These are phyloP conservation scores for Scrobipalpa costella DNA, from an alignment of 2,888 invertebrate genomes.

Conservation along the genomic window DNA sequence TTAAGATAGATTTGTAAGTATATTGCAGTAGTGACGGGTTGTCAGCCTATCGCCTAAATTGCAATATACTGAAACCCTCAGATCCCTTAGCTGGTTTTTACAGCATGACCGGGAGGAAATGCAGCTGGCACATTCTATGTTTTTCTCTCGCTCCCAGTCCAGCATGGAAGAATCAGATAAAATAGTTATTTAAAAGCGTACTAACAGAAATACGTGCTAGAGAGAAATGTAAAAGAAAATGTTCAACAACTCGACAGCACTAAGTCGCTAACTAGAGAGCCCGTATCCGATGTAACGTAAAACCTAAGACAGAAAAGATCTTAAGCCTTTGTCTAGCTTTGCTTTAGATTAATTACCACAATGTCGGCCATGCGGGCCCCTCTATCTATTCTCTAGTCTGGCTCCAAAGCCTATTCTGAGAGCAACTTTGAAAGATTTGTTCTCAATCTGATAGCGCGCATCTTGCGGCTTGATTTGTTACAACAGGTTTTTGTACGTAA, in stretches of 20 bases:
- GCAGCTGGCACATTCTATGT: too few relatives aligned
- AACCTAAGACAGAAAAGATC: constrained; percentile 25
- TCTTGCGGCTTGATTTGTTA: background rate
- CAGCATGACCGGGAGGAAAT: too few relatives aligned
- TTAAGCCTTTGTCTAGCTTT: constrained; percentile 34
- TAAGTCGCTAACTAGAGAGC: constrained; percentile 10
- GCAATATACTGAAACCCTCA: too few relatives aligned
- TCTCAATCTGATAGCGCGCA: background rate
- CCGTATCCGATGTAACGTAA: constrained; percentile 23
- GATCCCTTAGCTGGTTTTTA: too few relatives aligned
- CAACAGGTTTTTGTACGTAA: background rate
- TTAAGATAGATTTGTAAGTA: too few relatives aligned
- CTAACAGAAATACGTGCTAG: background rate
- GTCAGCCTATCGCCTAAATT: too few relatives aligned
- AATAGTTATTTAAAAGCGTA: too few relatives aligned
- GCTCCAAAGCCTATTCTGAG: constrained; percentile 31
- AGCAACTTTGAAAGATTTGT: background rate
- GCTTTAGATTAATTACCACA: constrained; percentile 41
- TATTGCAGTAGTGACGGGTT: too few relatives aligned
- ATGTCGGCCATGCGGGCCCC: constrained; percentile 39
- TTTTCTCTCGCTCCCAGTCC: too few relatives aligned
- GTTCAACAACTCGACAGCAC: constrained; percentile 5
- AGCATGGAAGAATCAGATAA: too few relatives aligned
- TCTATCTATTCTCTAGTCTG: constrained; percentile 32
- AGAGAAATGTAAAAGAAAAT: background rate